Base-by-base conservation (phyloP, 2,888 invertebrate species). In the Drosophila nigricruria region DNA sequence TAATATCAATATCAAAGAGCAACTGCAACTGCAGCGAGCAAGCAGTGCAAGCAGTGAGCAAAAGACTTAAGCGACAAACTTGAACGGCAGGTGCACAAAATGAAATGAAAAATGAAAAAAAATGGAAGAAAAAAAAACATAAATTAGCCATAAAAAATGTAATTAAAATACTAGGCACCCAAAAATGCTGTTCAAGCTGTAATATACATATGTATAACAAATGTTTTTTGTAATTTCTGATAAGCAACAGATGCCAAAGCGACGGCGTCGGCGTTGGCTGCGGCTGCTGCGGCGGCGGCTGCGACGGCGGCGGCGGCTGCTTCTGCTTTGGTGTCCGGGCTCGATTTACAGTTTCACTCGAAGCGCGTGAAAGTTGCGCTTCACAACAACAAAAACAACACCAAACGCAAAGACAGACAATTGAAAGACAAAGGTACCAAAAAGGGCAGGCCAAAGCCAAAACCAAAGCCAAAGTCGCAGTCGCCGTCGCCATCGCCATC, bases 301-400 rank as follows among this genome's bases (percentile, higher is more conserved):
- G 59, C 32, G 8, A 34, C 40, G 40, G 65, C 40, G n/a, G 52
- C 38, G 43, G 57, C 52, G 5, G 18, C 32, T 53, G 62, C 59
- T 67, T 67, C 54, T 70, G 74, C 50, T 43, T 38, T 67, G 68
- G 63, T 12, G 60, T 38, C 63, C 63, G 69, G 66, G 77, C 76
- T 72, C 86, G 69, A 60, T 79, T 86, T 60, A 86, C 83, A 81
- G 83, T 84, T 84, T 84, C 84, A 84, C 84, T 84, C 68, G 84
- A 76, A 81, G 76, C 82, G 82, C 86, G 86, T 86, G 86, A 86
- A 86, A 86, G 86, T 86, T 88, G 82, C 76, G 82, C 83, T 81
- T 82, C 58, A 63, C 57, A 74, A 60, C 64, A 77, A 65, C 64
- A 71, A 63, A 54, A 71, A 63, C 52, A 52, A 70, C 14, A 36